These are phyloP conservation scores for Phymatocera aterrima DNA, from an alignment of 2,888 invertebrate species.

Conservation along the genomic window DNA sequence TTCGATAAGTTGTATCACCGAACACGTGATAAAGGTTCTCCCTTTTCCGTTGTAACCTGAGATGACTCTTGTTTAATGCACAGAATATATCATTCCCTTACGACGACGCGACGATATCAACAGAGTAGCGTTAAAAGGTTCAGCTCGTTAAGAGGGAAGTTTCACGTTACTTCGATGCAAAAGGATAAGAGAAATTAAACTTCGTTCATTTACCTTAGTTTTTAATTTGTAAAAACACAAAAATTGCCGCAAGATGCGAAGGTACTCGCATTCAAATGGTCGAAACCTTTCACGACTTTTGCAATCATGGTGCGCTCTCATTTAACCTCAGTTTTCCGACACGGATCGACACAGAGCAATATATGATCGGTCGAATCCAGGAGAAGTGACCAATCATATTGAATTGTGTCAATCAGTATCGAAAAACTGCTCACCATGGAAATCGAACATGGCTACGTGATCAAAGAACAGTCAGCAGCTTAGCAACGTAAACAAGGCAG, in stretches of 20 bases:
- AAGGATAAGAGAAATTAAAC: not conserved
- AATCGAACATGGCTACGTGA: not conserved
- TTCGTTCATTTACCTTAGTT: not conserved
- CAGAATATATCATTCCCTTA: slow-evolving; percentile 15
- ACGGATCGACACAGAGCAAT: no score
- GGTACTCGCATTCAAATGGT: not conserved
- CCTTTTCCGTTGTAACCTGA: not conserved
- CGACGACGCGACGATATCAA: not conserved
- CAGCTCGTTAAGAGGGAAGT: not conserved
- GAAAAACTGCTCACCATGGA: not conserved
- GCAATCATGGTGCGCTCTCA: no score
- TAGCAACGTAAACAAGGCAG: slow-evolving; percentile 32
- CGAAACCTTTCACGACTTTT: not conserved
- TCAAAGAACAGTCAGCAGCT: not conserved
- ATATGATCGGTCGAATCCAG: no score
- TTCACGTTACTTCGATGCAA: not conserved
- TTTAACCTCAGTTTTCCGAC: no score
- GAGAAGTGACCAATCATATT: no score
- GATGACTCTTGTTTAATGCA: not conserved
- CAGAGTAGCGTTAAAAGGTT: slow-evolving; percentile 7
- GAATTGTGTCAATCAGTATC: no score
- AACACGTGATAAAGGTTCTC: not conserved
- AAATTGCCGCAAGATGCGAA: not conserved
- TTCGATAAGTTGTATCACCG: not conserved
- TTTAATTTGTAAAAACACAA: not conserved